Conservation (phyloP, 2,113 vertebrate genomes). For the Okapia johnstoni region DNA sequence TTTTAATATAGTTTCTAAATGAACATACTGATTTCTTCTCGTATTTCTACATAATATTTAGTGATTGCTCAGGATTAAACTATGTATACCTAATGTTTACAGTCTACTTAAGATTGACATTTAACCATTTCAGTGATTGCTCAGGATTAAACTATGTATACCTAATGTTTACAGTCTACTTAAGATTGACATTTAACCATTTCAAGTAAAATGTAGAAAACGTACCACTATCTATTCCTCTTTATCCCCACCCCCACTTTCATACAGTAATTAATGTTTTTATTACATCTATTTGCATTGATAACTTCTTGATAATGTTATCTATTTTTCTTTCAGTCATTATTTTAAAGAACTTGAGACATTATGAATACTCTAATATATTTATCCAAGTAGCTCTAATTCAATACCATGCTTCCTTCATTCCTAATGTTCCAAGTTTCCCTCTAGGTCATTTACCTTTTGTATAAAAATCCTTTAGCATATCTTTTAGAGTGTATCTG, state of each 20-base stretch:
- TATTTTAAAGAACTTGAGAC: not conserved
- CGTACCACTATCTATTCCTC: not conserved
- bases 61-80: not conserved
- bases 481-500: not conserved
- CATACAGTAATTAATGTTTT: not conserved
- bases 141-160: not conserved
- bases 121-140: not conserved
- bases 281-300: not conserved
- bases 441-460: not conserved
- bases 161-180: not conserved
- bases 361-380: not conserved
- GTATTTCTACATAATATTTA: not conserved
- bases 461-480: not conserved
- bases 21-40: not conserved
- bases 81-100: not conserved
- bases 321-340: not conserved
- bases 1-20: not conserved
- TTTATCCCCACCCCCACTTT: not conserved
- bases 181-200: not conserved
- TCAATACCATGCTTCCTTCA: not conserved
- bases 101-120: not conserved
- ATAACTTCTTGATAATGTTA: not conserved
- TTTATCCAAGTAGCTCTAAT: not conserved
- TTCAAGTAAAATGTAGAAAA: not conserved
- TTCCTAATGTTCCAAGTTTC: not conserved